These are phyloP conservation scores for Sebastes hubbsi DNA, from an alignment of 2,797 vertebrate species.

Conservation along the genomic window DNA sequence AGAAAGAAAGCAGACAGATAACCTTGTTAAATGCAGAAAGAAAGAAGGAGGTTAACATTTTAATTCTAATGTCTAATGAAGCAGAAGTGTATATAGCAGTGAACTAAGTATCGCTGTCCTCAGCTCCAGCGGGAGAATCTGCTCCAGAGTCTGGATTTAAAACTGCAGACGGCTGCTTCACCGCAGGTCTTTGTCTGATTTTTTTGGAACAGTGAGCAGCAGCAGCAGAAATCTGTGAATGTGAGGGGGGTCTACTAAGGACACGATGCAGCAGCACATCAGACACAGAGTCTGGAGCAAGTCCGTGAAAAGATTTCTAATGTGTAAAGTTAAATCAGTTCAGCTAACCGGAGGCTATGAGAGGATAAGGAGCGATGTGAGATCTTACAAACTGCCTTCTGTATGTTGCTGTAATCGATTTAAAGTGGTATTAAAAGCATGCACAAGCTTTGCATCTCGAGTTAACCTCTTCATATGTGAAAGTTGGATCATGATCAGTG, in stretches of 20 bases:
- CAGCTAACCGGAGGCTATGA: not conserved
- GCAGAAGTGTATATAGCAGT: not conserved
- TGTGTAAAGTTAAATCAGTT: not conserved
- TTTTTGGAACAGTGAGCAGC: not conserved
- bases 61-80: not conserved
- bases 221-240: not conserved
- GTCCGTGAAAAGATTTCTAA: not conserved
- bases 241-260: not conserved
- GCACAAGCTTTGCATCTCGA: not conserved
- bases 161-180: not conserved
- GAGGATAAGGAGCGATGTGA: not conserved
- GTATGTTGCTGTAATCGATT: not conserved
- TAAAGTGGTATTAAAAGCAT: not conserved
- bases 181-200: not conserved
- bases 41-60: accelerated
- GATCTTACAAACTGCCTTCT: not conserved
- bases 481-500: not conserved
- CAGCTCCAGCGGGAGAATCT: not conserved
- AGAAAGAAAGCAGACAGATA: not conserved
- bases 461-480: not conserved
- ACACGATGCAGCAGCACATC: not conserved
- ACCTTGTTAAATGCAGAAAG: not conserved
- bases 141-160: not conserved
- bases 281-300: not conserved
- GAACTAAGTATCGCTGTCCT: not conserved